Percentiles rank a stretch among this genome's conserved stretches.
phyloP scores from a whole-genome alignment of 2,113 vertebrate species.

The Fukomys damarensis region DNA sequence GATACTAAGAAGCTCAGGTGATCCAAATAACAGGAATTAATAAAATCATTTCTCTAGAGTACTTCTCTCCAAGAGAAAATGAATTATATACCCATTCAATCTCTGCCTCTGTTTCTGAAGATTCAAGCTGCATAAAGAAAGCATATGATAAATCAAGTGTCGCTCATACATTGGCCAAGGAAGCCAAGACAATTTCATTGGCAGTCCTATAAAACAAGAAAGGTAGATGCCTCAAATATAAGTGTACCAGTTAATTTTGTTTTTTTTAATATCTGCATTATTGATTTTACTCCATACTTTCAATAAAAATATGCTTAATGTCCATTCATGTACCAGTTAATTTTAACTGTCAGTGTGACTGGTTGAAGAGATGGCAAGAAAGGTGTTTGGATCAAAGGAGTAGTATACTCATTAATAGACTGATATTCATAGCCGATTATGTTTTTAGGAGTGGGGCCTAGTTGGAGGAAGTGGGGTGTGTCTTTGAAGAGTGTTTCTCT shows the following conservation, averaged over 20 bases:
- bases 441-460: not conserved
- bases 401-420: not conserved
- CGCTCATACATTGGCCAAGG: not conserved
- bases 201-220: not conserved
- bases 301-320: no score
- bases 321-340: not conserved
- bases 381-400: not conserved
- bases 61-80: not conserved
- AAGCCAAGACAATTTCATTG: not conserved
- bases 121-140: not conserved
- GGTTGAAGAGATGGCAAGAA: not conserved
- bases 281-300: no score
- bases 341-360: not conserved
- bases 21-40: not conserved
- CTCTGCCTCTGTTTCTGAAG: not conserved
- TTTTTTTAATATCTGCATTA: no score
- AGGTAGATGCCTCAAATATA: not conserved
- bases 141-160: not conserved
- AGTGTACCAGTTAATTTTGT: not conserved
- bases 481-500: not conserved
- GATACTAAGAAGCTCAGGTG: not conserved
- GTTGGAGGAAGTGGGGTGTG: not conserved
- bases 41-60: not conserved
- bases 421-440: not conserved
- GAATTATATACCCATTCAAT: not conserved